A percentile compares a stretch with the other conserved stretches of the same genome.
These are phyloP conservation scores for Masnerella sp. DNA, from an alignment of 2,888 invertebrate species.

Conservation along the genomic window DNA sequence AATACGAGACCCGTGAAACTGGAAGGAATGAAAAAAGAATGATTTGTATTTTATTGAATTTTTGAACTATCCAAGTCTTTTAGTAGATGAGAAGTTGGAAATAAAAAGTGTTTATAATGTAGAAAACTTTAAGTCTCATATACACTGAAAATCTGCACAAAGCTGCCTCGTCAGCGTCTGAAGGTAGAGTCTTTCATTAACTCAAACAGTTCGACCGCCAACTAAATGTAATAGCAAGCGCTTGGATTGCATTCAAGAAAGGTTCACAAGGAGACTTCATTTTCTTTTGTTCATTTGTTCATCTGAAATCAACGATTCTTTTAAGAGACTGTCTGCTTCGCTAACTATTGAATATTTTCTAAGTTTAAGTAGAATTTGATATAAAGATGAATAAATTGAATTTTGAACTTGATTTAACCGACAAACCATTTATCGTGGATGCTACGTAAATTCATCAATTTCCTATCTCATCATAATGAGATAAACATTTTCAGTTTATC, in stretches of 20 bases:
- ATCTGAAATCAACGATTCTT: slow-evolving; percentile 56
- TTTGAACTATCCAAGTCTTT: too few relatives aligned
- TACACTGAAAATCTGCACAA: slow-evolving; percentile 54
- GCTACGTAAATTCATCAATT: too few relatives aligned
- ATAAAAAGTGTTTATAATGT: slow-evolving; percentile 39
- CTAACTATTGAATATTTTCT: slow-evolving; percentile 45
- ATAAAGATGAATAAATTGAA: slow-evolving; percentile 42
- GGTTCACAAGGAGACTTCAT: slow-evolving; percentile 59
- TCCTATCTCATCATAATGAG: too few relatives aligned
- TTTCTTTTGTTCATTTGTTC: slow-evolving; percentile 60
- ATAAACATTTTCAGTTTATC: too few relatives aligned
- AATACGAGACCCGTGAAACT: too few relatives aligned
- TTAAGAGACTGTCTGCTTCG: slow-evolving; percentile 42
- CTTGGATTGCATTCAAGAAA: slow-evolving; percentile 68
- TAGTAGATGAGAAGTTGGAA: slow-evolving; percentile 33
- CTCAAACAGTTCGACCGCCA: slow-evolving; percentile 62
- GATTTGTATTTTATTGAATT: too few relatives aligned
- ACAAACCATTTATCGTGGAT: too few relatives aligned
- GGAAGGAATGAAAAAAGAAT: too few relatives aligned
- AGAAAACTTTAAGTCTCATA: slow-evolving; percentile 52
- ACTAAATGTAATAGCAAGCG: slow-evolving; percentile 66
- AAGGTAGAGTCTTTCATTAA: slow-evolving; percentile 68
- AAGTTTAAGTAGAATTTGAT: slow-evolving; percentile 42
- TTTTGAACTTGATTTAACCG: slow-evolving; percentile 35
- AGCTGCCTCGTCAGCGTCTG: slow-evolving; percentile 64